These are phyloP conservation scores for Chiloscyllium plagiosum DNA, from an alignment of 2,113 vertebrate species.

Conservation along the genomic window DNA sequence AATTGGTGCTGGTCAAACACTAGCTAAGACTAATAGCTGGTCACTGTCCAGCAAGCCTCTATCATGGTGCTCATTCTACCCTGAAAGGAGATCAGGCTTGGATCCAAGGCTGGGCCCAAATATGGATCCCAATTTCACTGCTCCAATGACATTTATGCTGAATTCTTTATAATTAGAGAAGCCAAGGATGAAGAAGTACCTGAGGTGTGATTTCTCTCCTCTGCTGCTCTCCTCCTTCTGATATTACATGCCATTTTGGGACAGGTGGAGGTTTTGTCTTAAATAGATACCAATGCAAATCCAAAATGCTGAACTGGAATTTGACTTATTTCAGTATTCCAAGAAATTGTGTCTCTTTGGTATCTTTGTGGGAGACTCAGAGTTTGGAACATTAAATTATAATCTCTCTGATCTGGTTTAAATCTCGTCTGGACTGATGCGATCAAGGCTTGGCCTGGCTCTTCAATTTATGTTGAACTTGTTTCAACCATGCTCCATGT, in stretches of 20 bases:
- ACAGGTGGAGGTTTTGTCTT: not conserved
- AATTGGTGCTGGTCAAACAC: too few relatives aligned
- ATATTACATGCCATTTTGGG: not conserved
- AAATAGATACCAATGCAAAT: not conserved
- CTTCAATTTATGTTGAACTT: not conserved
- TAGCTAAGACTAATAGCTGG: not conserved
- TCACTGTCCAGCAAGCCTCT: not conserved
- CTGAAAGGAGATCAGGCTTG: not conserved
- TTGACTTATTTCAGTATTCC: not conserved
- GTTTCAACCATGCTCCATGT: not conserved
- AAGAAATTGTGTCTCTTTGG: not conserved
- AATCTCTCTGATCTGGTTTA: not conserved
- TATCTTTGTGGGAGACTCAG: not conserved
- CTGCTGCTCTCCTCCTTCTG: not conserved
- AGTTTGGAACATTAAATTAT: not conserved
- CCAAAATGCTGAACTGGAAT: not conserved
- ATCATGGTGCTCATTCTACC: not conserved
- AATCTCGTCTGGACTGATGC: not conserved
- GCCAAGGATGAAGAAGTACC: too few relatives aligned
- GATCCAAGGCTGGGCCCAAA: not conserved
- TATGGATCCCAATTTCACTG: not conserved
- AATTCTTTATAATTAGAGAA: not conserved
- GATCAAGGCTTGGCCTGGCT: not conserved
- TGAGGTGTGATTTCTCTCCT: not conserved
- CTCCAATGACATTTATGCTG: not conserved